phyloP scores from a whole-genome alignment of 2,888 invertebrate species.

The Linnaemya tessellans region DNA sequence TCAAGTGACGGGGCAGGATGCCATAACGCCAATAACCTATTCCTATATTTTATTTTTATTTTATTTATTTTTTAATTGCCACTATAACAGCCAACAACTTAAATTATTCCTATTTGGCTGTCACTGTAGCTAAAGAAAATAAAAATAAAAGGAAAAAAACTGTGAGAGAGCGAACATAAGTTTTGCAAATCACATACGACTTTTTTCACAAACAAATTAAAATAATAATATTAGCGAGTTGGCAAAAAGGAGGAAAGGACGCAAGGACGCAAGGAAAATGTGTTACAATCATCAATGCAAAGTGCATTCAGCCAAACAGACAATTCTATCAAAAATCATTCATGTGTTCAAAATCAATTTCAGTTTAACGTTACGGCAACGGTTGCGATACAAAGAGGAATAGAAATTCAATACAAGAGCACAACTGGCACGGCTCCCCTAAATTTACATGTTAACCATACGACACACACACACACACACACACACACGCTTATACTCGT shows the following conservation, averaged over 20 bases:
- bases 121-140: background rate
- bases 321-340: conserved; percentile 80
- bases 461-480: no score
- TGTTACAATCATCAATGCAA: conserved; percentile 65
- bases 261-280: background rate
- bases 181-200: background rate
- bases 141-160: background rate
- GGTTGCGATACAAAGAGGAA: conserved; percentile 8
- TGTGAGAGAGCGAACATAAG: background rate
- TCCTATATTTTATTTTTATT: no score
- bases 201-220: conserved; percentile 6
- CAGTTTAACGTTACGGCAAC: conserved; percentile 73
- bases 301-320: conserved; percentile 69
- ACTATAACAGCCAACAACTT: no score
- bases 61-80: no score
- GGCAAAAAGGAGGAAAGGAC: background rate
- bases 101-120: no score
- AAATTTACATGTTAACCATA: conserved; percentile 51
- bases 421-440: background rate
- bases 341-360: conserved; percentile 81
- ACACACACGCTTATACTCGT: background rate
- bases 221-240: conserved; percentile 17
- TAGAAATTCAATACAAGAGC: background rate
- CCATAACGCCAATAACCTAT: no score
- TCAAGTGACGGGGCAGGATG: no score